Evolutionary conservation across 2,888 invertebrate genomes (phyloP), one percentile per base, ranked within the genome.

Genomic region (Scotopteryx bipunctaria): DNA sequence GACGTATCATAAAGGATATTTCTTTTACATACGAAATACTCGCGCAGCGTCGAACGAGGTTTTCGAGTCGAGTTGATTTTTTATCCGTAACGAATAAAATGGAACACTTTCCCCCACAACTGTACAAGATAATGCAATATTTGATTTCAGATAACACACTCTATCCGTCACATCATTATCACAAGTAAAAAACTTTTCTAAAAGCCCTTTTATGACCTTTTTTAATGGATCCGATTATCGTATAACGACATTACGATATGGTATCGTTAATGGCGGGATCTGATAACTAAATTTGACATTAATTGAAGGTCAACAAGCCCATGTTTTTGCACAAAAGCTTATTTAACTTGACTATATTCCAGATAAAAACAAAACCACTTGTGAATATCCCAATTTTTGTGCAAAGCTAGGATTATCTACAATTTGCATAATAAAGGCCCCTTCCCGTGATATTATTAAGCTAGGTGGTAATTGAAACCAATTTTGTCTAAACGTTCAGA

Each of bases 101-200:
- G 9, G 2, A 25, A n/a, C 27, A 27, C 4, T 66, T 47, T 59
- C 47, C 13, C 0, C 0, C 0, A 16, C 44, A 55, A 56, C 19
- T 29, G 55, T 75, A 61, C 69, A 8, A 14, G 68, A 70, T 76
- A 78, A 72, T 58, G 54, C 57, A 59, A 53, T 81, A 74, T 78
- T 51, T 78, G 63, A 67, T 67, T 71, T 67, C 66, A 70, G 79
- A 79, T 82, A 80, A 48, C 64, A 77, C 76, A 78, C 71, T 64
- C 66, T 63, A 70, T 74, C 75, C 71, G 76, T 75, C 75, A 71
- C 50, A 76, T 82, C 79, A 79, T 35, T 58, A 33, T 48, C 43
- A 46, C 45, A 38, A 45, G 49, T 45, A 19, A 38, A 51, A 51
- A 52, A 50, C 46, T 59, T 57, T 38, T 25, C 17, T 40, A 46